These are phyloP conservation scores for Dasyprocta punctata DNA, from an alignment of 2,113 vertebrate genomes.

Conservation along the genomic window DNA sequence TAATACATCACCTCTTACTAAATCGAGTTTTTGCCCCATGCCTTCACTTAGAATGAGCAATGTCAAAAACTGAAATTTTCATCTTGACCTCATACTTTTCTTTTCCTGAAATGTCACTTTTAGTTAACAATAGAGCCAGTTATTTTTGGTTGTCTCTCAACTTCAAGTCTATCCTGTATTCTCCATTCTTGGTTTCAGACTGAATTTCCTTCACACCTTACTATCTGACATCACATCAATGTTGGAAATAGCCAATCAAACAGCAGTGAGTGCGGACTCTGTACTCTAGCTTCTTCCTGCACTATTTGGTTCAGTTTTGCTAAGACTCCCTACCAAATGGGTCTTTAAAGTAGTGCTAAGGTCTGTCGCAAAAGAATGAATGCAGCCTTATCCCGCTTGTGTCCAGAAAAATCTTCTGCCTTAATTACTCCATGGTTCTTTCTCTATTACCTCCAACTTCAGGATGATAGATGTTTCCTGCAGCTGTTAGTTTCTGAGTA, in stretches of 20 bases:
- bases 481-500: neutral
- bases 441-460: neutral
- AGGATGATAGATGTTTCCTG: neutral
- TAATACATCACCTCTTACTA: neutral
- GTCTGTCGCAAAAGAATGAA: neutral
- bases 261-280: neutral
- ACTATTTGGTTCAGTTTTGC: no score
- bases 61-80: neutral
- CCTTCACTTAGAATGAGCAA: neutral
- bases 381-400: neutral
- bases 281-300: rapidly evolving
- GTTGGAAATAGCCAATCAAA: neutral
- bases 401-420: neutral
- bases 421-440: neutral
- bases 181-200: neutral
- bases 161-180: neutral
- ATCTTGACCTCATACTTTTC: neutral
- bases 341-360: neutral
- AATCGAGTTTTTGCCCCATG: neutral
- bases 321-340: no score
- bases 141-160: neutral
- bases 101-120: neutral
- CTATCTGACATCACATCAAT: neutral
- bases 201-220: neutral
- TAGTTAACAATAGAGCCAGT: neutral